Base-by-base conservation (phyloP, 2,113 vertebrate species). In the Sylvietta virens region DNA sequence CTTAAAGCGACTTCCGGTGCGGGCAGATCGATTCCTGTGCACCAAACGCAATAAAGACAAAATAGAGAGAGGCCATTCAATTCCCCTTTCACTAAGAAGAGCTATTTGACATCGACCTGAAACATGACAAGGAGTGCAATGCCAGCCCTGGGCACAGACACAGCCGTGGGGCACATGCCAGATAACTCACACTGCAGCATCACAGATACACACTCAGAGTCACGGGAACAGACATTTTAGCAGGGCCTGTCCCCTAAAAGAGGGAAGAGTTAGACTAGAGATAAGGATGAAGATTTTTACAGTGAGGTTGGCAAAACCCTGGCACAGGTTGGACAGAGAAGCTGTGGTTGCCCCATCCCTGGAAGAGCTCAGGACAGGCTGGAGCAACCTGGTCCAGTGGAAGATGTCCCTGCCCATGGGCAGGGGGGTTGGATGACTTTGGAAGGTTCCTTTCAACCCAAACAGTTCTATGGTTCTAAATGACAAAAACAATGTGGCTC, bases 1-100 rank as follows among this genome's bases (percentile, higher is more conserved):
- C 18, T 24, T 8, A 10, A 62, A 35, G 44, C 0, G 0, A 6
- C n/a, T 57, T 54, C 6, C 10, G 1, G 31, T 0, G 5, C 3
- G 5, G 39, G 26, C 30, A 7, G 3, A 54, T 13, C 5, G 40
- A 40, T 64, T 87, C 66, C 74, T 20, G 66, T 3, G 31, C 48
- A 11, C 19, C 30, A 58, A 67, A 35, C 1, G 16, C 16, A 15
- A 26, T 13, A 12, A 0, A 64, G 66, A 11, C 31, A 48, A 23
- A 70, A 33, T 5, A 24, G 11, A 64, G 66, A 48, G 66, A 30
- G 45, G n/a, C 8, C 18, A 1, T 47, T 69, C 50, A 35, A 71
- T 37, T 74, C 69, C 26, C n/a, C 13, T 42, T 64, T 48, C 35
- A 31, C 53, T 40, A 37, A 21, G 33, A 62, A 33, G 66, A 81